phyloP scores from a whole-genome alignment of 2,113 vertebrate genomes.

The Oryzias woworae region DNA sequence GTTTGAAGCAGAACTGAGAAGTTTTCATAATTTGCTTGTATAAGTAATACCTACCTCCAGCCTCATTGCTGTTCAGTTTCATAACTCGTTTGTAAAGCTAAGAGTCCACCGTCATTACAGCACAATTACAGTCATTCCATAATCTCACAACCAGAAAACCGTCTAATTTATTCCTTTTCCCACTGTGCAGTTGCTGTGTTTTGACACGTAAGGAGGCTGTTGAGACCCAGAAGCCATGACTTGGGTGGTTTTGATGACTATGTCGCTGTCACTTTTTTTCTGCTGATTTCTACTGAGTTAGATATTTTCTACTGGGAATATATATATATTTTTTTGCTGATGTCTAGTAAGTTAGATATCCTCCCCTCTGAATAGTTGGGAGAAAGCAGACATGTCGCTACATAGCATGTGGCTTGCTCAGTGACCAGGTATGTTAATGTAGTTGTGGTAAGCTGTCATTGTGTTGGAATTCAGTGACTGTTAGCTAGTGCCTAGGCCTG shows the following conservation, averaged over 20 bases:
- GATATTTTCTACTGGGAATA: no score
- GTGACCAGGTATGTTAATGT: constrained; percentile 69
- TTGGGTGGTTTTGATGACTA: constrained; percentile 50
- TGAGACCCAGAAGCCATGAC: constrained; percentile 38
- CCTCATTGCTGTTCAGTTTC: constrained; percentile 45
- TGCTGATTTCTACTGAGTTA: no score
- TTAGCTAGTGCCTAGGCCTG: constrained; percentile 64
- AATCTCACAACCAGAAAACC: constrained; percentile 16
- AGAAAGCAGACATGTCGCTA: constrained; percentile 51
- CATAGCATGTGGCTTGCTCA: constrained; percentile 49
- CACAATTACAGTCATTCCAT: constrained; percentile 20
- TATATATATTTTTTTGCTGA: constrained; percentile 29
- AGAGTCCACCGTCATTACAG: constrained; percentile 29
- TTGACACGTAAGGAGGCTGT: constrained; percentile 35
- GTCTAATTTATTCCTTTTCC: constrained; percentile 21
- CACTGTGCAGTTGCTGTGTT: constrained; percentile 19
- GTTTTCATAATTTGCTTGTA: constrained; percentile 40
- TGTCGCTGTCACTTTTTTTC: no score
- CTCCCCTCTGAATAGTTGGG: constrained; percentile 41
- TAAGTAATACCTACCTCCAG: constrained; percentile 13
- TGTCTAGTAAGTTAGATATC: constrained; percentile 40
- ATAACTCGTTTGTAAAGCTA: constrained; percentile 31
- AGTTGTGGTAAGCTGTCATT: constrained; percentile 68
- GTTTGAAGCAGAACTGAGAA: constrained; percentile 31
- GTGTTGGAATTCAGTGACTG: constrained; percentile 67